These are phyloP conservation scores for Oscheius onirici DNA, from an alignment of 2,888 invertebrate species.

Conservation along the genomic window DNA sequence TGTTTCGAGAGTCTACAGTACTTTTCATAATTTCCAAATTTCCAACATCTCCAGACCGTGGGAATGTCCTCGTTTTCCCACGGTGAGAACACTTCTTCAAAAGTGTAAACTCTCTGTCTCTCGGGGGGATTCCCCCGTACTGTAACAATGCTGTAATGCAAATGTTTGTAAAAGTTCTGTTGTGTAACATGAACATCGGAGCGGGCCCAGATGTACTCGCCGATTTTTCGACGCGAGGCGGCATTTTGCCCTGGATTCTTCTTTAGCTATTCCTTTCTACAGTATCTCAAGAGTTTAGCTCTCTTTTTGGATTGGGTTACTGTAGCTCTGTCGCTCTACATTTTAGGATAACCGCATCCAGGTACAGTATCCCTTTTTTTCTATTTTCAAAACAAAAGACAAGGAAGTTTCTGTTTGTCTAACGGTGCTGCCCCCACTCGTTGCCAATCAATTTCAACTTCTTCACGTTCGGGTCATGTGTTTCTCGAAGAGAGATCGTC, in stretches of 20 bases:
- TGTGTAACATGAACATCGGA: conserved; percentile 30
- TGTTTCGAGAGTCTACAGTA: no score
- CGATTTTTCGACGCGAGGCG: neutral
- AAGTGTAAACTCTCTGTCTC: conserved; percentile 31
- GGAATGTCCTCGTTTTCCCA: conserved; percentile 20
- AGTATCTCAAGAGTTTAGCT: no score
- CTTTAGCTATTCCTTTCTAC: neutral
- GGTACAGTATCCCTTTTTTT: no score
- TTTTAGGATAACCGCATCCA: no score
- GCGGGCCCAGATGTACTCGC: conserved; percentile 26
- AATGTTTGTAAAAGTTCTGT: conserved; percentile 40
- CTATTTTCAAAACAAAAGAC: no score
- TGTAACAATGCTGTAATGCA: conserved; percentile 59
- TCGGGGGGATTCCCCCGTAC: conserved; percentile 36
- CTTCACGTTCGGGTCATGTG: conserved; percentile 28
- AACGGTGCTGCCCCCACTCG: no score
- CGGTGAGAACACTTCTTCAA: neutral
- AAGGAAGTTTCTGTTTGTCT: no score
- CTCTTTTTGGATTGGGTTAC: no score
- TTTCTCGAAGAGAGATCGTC: neutral
- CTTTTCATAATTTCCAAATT: no score
- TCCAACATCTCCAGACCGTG: no score
- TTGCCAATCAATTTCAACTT: conserved; percentile 23
- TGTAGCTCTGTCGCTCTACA: no score
- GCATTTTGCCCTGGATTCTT: neutral